A percentile compares a stretch with the other conserved stretches of the same genome.
Evolutionary conservation across 2,113 vertebrate genomes (phyloP).

Genomic region (Theristicus caerulescens): DNA sequence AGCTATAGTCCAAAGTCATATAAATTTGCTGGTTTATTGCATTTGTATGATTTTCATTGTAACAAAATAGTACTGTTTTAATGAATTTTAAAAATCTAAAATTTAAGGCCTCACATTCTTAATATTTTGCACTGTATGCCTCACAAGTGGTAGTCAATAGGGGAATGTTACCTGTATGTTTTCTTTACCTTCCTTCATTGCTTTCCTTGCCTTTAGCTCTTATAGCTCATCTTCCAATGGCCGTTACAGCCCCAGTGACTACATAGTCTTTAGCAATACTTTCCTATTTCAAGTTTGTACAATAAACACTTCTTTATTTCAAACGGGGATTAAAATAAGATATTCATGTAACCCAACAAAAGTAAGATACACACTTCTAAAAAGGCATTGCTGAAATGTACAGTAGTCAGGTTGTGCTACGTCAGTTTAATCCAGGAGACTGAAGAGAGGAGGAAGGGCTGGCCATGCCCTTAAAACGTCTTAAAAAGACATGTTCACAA

Average conservation of each 20-base stretch:
- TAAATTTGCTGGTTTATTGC: neutral
- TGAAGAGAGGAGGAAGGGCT: neutral
- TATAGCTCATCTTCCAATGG: fast-evolving
- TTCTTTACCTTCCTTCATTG: neutral
- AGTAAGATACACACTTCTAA: neutral
- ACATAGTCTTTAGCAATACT: neutral
- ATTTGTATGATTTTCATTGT: neutral
- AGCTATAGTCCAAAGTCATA: neutral
- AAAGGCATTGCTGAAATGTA: neutral
- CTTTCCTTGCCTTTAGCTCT: neutral
- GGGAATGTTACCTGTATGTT: neutral
- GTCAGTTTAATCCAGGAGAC: neutral
- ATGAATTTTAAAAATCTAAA: neutral
- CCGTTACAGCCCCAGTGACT: neutral
- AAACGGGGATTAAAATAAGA: neutral
- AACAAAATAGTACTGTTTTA: neutral
- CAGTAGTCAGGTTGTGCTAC: neutral
- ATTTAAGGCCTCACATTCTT: neutral
- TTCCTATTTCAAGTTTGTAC: neutral
- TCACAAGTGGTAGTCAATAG: neutral
- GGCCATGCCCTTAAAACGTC: neutral
- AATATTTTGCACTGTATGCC: neutral
- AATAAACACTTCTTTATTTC: neutral
- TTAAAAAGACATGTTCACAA: neutral
- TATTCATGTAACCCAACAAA: neutral